Conservation (phyloP, 2,113 vertebrate species). For the Ophthalmolycus amberensis region DNA sequence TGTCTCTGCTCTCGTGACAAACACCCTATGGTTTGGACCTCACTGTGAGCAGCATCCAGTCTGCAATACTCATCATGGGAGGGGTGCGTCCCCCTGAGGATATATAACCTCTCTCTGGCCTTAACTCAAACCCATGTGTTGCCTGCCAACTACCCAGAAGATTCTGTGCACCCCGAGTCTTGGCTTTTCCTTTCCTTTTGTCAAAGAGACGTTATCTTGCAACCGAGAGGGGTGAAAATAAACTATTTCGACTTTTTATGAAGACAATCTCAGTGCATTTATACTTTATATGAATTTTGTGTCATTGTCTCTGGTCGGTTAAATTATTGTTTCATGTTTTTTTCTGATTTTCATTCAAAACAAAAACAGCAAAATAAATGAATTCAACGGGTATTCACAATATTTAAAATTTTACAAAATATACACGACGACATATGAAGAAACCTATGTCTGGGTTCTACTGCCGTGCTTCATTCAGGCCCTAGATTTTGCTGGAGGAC, state of each 20-base stretch:
- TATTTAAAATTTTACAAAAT: neutral
- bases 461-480: neutral
- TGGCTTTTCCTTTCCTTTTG: neutral
- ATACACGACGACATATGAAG: neutral
- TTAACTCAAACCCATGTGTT: conserved; percentile 29
- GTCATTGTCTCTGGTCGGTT: neutral
- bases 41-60: neutral
- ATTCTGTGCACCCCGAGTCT: neutral
- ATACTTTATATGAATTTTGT: neutral
- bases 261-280: neutral
- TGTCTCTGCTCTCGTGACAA: conserved; percentile 13
- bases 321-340: neutral
- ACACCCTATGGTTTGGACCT: neutral
- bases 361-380: too few species aligned
- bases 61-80: neutral
- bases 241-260: neutral
- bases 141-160: conserved; percentile 37
- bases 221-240: neutral
- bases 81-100: conserved; percentile 28
- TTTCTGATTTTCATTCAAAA: neutral
- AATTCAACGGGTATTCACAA: neutral
- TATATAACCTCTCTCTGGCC: conserved; percentile 50
- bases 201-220: neutral
- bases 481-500: neutral
- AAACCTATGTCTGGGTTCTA: neutral